Evolutionary conservation across 2,888 invertebrate genomes (phyloP).

Genomic region (Nudaria mundana): DNA sequence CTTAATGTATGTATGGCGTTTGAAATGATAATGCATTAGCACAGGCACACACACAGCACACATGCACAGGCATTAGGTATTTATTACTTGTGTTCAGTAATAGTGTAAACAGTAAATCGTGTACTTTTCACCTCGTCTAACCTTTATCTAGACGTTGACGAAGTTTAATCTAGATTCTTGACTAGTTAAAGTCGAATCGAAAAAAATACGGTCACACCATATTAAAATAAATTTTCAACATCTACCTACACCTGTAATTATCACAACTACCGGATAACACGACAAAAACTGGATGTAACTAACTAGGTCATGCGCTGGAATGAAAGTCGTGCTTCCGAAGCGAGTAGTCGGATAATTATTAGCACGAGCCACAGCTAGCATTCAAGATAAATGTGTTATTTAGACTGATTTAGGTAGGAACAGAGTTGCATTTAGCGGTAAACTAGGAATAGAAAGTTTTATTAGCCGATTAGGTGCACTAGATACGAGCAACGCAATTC

Average conservation of each 20-base stretch:
- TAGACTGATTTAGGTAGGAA: slow-evolving; percentile 1
- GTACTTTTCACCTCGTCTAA: neutral
- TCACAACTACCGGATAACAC: slow-evolving; percentile 57
- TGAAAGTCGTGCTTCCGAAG: slow-evolving; percentile 40
- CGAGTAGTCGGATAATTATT: slow-evolving; percentile 43
- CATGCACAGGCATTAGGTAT: no score
- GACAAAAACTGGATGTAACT: slow-evolving; percentile 54
- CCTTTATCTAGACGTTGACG: no score
- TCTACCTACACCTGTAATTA: slow-evolving; percentile 45
- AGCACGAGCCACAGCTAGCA: slow-evolving; percentile 37
- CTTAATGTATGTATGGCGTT: no score
- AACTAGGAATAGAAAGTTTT: slow-evolving; percentile 8
- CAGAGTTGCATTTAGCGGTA: neutral
- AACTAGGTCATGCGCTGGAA: slow-evolving; percentile 39
- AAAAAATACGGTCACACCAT: slow-evolving; percentile 27
- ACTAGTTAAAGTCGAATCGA: slow-evolving; percentile 8
- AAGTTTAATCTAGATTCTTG: slow-evolving; percentile 3
- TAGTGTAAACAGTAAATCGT: neutral
- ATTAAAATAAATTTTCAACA: slow-evolving; percentile 53
- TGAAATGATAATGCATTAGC: no score
- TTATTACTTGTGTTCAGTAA: no score
- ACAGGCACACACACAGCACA: no score
- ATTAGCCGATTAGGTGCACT: no score
- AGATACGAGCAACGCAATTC: no score
- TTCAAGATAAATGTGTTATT: slow-evolving; percentile 25